Percentiles rank a stretch among this genome's conserved stretches.
Conservation (phyloP, 2,113 vertebrate species). For the Cryptotis parvus region DNA sequence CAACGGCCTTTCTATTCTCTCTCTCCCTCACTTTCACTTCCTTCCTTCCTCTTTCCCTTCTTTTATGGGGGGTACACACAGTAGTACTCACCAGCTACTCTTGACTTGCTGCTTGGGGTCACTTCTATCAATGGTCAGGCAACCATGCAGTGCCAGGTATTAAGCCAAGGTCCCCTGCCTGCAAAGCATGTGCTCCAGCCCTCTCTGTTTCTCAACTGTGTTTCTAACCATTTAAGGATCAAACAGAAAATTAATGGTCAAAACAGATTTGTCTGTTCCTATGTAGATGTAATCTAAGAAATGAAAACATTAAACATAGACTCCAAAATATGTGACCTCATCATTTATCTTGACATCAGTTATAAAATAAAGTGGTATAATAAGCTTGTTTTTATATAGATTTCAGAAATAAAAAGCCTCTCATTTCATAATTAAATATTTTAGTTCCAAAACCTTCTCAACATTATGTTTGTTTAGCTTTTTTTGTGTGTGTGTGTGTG, state of each 20-base stretch:
- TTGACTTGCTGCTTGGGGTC: no score
- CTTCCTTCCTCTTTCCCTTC: no score
- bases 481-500: no score
- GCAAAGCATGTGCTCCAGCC: no score
- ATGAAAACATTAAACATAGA: background rate
- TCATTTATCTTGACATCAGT: background rate
- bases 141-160: no score
- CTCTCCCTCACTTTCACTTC: no score
- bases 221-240: background rate
- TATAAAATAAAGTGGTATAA: background rate
- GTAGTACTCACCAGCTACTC: no score
- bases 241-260: background rate
- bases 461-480: background rate
- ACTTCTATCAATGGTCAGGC: no score
- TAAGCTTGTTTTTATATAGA: background rate
- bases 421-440: background rate
- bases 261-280: background rate
- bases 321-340: background rate
- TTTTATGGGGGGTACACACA: no score
- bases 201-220: no score
- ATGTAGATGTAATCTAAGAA: background rate
- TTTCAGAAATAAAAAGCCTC: slow-evolving; percentile 15
- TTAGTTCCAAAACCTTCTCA: background rate
- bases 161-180: no score
- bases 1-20: background rate